These are phyloP conservation scores for Buteo buteo DNA, from an alignment of 2,113 vertebrate genomes.

Conservation along the genomic window DNA sequence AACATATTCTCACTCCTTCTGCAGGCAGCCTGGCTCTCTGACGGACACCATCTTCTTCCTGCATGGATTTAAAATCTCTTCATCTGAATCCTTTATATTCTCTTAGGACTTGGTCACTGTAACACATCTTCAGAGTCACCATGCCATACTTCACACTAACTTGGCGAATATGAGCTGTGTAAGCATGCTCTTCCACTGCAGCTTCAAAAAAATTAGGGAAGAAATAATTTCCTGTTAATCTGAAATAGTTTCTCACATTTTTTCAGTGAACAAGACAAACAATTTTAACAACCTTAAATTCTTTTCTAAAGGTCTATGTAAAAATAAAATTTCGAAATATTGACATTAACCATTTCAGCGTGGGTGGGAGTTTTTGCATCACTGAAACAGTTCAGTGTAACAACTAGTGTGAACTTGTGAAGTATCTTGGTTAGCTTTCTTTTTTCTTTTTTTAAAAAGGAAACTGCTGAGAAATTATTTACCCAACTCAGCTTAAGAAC, in stretches of 20 bases:
- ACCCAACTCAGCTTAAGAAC: not conserved
- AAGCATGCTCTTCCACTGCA: not conserved
- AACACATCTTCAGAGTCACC: not conserved
- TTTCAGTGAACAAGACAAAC: not conserved
- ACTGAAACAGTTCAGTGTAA: not conserved
- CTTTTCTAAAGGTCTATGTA: not conserved
- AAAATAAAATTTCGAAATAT: not conserved
- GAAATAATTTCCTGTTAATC: not conserved
- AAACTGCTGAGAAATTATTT: not conserved
- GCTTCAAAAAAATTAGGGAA: not conserved
- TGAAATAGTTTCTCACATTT: not conserved
- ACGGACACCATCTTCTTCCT: not conserved
- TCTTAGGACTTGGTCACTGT: not conserved
- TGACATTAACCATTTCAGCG: not conserved
- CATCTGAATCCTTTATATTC: not conserved
- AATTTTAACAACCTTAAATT: not conserved
- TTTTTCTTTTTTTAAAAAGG: not conserved
- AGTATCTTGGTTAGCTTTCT: not conserved
- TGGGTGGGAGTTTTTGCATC: not conserved
- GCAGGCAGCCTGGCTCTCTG: fast-evolving
- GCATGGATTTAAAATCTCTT: not conserved
- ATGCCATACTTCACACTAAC: fast-evolving
- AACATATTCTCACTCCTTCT: not conserved
- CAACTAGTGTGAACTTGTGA: not conserved
- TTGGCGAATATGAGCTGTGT: fast-evolving